phyloP scores from a whole-genome alignment of 2,113 vertebrate species.

The Psephotus haematonotus region DNA sequence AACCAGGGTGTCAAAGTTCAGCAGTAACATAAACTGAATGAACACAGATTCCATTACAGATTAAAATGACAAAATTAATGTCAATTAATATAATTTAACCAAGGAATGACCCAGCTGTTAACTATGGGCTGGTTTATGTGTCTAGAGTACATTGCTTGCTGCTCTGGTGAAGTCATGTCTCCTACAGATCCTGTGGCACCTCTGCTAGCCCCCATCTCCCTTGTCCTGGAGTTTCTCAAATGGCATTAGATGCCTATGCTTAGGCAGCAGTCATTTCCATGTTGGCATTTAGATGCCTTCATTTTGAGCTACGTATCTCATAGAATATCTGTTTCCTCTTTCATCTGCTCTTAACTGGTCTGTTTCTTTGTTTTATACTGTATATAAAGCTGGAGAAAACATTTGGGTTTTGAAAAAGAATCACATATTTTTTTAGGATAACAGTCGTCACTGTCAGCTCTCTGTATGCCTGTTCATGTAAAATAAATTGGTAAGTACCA shows the following conservation, averaged over 20 bases:
- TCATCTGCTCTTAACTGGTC: background rate
- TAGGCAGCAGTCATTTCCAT: background rate
- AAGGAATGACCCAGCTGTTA: slow-evolving; percentile 1
- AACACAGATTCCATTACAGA: background rate
- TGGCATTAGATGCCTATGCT: background rate
- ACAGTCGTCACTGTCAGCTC: background rate
- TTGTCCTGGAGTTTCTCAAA: background rate
- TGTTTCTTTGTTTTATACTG: background rate
- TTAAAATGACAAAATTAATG: slow-evolving; percentile 42
- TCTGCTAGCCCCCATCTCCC: background rate
- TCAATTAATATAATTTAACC: slow-evolving; percentile 17
- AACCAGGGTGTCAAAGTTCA: background rate
- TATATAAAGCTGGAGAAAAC: background rate
- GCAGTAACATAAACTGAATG: background rate
- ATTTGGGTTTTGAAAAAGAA: background rate
- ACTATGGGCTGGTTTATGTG: background rate
- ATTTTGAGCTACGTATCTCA: background rate
- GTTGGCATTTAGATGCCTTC: background rate
- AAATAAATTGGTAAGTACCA: background rate
- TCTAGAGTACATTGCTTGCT: background rate
- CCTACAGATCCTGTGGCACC: background rate
- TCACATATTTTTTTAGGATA: background rate
- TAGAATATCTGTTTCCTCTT: background rate
- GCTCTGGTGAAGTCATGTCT: background rate
- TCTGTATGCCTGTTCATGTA: background rate